Base-by-base conservation (phyloP, 1,140 invertebrate species). In the Lepidurus couesii region DNA sequence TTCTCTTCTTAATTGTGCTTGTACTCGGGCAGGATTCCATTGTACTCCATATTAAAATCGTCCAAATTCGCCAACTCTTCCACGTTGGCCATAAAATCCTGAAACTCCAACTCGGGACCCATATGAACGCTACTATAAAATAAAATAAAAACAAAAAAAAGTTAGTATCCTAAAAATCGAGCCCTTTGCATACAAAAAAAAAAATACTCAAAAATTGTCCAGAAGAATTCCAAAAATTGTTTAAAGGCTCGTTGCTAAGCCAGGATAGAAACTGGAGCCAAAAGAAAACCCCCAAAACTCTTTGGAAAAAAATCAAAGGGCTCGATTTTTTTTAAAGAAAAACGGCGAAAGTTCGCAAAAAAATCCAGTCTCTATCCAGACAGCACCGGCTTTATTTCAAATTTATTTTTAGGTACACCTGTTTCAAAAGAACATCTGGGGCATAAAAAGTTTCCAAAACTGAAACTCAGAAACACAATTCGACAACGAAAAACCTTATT, bases 241-340 rank as follows among this genome's bases (percentile, higher is more conserved):
- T 7, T 21, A n/a, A 21, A 26, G 47, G 65, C 44, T 65, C 44
- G 65, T 65, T 53, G 76, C 76, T 77, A 77, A 77, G 65, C 65
- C 76, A 77, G 76, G 76, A 77, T 77, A 77, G 76, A 77, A 77
- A 77, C 76, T 77, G 76, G 76, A 77, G 45, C 76, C 65, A 8
- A 65, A 53, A 43, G 24, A 10, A 76, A 24, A 44, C 8, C 34
- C 53, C 65, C 34, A 34, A 24, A 34, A 53, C n/a, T 24, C 10
- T 75, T 6, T 73, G 16, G 10, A n/a, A 76, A 77, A 77, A 24
- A 44, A 10, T 76, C n/a, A 42, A 76, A 21, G 42, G 44, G 42
- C 42, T 44, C 42, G 44, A 76, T 76, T n/a, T 76, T 76, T 75
- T 65, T 21, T n/a, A 13, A 13, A 65, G n/a, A 1, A 75, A 21